These are phyloP conservation scores for Pocillopora meandrina DNA, from an alignment of 92 coral and sea anemone genomes.

Conservation along the genomic window DNA sequence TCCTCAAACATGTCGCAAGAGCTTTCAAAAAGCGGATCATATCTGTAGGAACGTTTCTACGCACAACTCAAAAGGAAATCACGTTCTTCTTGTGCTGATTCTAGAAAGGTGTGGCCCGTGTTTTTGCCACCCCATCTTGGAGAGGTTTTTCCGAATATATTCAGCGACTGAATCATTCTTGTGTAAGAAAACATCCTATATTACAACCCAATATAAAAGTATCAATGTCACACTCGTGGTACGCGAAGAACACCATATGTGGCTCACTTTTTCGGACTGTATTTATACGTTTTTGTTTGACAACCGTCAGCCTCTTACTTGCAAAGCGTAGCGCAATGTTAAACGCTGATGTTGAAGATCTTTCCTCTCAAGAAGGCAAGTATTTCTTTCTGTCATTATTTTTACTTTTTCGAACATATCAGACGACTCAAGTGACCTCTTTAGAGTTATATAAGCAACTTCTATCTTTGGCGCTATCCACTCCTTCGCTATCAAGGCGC, in stretches of 20 bases:
- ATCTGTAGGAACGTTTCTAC: too few species aligned
- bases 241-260: constrained; percentile 7
- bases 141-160: background rate
- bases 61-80: too few species aligned
- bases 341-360: constrained; percentile 6
- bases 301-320: background rate
- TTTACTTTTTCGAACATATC: background rate
- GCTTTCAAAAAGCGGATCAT: background rate
- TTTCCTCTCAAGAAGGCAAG: constrained; percentile 26
- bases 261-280: background rate
- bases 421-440: background rate
- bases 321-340: constrained; percentile 7
- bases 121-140: too few species aligned
- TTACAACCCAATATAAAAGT: constrained; percentile 14
- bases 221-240: constrained; percentile 8
- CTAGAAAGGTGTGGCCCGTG: too few species aligned
- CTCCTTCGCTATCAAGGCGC: too few species aligned
- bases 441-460: background rate
- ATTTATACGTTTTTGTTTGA: background rate
- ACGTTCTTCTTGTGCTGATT: too few species aligned
- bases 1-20: background rate
- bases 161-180: background rate
- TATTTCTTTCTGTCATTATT: background rate
- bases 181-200: constrained; percentile 21
- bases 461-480: too few species aligned